phyloP scores from a whole-genome alignment of 2,113 vertebrate species.

The Ictalurus furcatus region DNA sequence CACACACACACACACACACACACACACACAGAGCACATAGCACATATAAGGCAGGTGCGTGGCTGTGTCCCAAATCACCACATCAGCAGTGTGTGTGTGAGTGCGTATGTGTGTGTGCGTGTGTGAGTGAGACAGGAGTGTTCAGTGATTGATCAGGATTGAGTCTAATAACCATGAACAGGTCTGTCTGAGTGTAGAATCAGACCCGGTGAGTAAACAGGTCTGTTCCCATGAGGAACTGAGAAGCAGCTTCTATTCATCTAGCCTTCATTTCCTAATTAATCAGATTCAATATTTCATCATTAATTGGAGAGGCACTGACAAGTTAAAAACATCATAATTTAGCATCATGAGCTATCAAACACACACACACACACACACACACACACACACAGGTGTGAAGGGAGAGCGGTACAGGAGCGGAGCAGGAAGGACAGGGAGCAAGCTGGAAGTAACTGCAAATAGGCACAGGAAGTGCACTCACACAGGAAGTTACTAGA shows the following conservation, averaged over 20 bases:
- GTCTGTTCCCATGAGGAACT: not conserved
- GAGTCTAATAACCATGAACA: not conserved
- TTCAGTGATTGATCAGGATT: not conserved
- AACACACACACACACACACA: constrained; percentile 33
- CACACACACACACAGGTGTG: constrained; percentile 57
- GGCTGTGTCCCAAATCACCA: not conserved
- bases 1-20: not conserved
- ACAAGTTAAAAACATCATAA: constrained; percentile 26
- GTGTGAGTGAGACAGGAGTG: not conserved
- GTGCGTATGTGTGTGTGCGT: not conserved
- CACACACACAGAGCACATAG: not conserved
- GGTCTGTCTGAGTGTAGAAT: not conserved
- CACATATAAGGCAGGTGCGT: not conserved
- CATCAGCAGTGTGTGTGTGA: not conserved
- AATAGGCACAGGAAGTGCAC: constrained; percentile 48
- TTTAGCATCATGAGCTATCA: constrained; percentile 5
- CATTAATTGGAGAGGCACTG: not conserved
- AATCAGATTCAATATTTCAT: constrained; percentile 9
- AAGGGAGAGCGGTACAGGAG: constrained; percentile 65
- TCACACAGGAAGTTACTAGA: not conserved
- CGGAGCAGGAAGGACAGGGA: constrained; percentile 76
- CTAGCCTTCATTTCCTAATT: not conserved
- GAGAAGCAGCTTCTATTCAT: not conserved
- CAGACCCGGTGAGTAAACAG: not conserved
- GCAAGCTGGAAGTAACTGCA: constrained; percentile 64